Evolutionary conservation across 2,113 vertebrate species (phyloP).

Genomic region (Panthera uncia): DNA sequence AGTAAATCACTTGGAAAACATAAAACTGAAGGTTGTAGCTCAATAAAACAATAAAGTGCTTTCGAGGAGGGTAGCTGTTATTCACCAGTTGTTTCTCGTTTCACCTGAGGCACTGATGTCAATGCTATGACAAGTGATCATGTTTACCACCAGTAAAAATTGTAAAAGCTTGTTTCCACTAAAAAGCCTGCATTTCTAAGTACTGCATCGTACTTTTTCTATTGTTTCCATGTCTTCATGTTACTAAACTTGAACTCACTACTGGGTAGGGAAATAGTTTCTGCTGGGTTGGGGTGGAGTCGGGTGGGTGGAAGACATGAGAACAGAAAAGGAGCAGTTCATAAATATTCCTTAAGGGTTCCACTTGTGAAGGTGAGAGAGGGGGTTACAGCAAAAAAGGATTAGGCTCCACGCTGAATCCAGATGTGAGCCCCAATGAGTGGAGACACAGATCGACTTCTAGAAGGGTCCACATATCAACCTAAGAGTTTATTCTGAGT

Average conservation of each 20-base stretch:
- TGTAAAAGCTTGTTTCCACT: slow-evolving; percentile 66
- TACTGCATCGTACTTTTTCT: not conserved
- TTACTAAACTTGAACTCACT: slow-evolving; percentile 60
- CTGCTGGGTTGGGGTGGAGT: not conserved
- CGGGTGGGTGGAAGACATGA: slow-evolving; percentile 38
- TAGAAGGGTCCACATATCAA: slow-evolving; percentile 51
- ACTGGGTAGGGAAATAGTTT: slow-evolving; percentile 61
- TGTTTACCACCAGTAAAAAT: slow-evolving; percentile 64
- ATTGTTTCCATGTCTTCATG: slow-evolving; percentile 59
- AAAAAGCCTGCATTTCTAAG: slow-evolving; percentile 59
- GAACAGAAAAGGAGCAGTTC: slow-evolving; percentile 52
- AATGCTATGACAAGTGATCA: slow-evolving; percentile 29
- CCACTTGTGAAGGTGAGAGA: slow-evolving; percentile 1
- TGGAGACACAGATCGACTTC: slow-evolving; percentile 67
- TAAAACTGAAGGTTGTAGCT: slow-evolving; percentile 66
- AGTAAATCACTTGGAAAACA: slow-evolving; percentile 40
- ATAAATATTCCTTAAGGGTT: slow-evolving; percentile 80
- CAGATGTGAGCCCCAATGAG: slow-evolving; percentile 37
- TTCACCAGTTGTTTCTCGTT: slow-evolving; percentile 63
- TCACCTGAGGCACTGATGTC: slow-evolving; percentile 63
- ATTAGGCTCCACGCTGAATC: slow-evolving; percentile 58
- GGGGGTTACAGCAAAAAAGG: slow-evolving; percentile 35
- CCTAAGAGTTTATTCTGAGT: slow-evolving; percentile 75
- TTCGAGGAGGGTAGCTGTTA: slow-evolving; percentile 72
- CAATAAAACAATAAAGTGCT: slow-evolving; percentile 84